These are phyloP conservation scores for Gymnosoma rotundatum DNA, from an alignment of 2,888 invertebrate genomes.

Conservation along the genomic window DNA sequence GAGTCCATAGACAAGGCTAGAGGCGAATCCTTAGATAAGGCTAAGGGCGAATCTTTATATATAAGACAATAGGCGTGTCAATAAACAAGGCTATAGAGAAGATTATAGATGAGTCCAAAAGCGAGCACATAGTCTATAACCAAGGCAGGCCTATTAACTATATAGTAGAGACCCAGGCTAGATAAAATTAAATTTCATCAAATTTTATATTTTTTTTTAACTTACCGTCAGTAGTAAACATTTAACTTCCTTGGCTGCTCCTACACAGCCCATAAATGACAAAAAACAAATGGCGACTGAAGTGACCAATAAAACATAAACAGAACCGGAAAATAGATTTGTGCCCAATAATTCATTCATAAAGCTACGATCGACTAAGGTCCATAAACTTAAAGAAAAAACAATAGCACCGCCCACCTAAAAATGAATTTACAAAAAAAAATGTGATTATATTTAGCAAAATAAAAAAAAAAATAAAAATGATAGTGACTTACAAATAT, in stretches of 20 bases:
- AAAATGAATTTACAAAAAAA: constrained; percentile 67
- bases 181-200: not conserved
- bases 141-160: too few relatives aligned
- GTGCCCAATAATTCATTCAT: constrained; percentile 93
- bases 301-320: constrained; percentile 91
- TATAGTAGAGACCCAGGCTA: too few relatives aligned
- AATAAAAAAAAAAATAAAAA: not conserved
- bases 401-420: constrained; percentile 91
- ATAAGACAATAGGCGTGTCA: too few relatives aligned
- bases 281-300: constrained; percentile 91
- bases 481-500: constrained; percentile 88
- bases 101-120: too few relatives aligned
- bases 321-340: constrained; percentile 93
- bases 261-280: constrained; percentile 95
- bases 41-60: too few relatives aligned
- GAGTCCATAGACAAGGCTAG: too few relatives aligned
- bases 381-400: constrained; percentile 92
- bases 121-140: too few relatives aligned
- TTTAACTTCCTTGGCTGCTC: constrained; percentile 96
- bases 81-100: too few relatives aligned
- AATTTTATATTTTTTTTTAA: constrained; percentile 63
- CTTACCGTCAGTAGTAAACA: constrained; percentile 95
- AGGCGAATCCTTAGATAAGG: too few relatives aligned
- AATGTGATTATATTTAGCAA: not conserved
- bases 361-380: constrained; percentile 91